Conservation (phyloP, 2,797 vertebrate genomes). For the Phataginus tetradactyla region DNA sequence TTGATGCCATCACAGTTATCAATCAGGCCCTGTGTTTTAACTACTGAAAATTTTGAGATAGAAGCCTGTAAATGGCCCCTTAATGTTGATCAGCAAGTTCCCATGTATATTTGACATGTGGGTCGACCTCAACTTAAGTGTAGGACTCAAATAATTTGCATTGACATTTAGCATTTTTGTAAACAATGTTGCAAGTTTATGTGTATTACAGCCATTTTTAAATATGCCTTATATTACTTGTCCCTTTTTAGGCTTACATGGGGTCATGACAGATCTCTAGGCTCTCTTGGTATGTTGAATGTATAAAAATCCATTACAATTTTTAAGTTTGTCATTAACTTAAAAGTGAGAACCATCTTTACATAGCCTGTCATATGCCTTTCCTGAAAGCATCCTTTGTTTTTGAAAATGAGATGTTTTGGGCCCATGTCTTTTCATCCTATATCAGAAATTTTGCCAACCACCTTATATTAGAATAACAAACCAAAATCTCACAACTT, state of each 20-base stretch:
- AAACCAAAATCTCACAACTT: not conserved
- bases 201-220: not conserved
- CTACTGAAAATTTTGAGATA: not conserved
- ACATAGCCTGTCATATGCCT: not conserved
- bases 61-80: not conserved
- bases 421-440: not conserved
- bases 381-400: not conserved
- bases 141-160: not conserved
- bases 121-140: not conserved
- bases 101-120: not conserved
- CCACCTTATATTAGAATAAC: not conserved
- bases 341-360: not conserved
- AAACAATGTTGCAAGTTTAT: not conserved
- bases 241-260: not conserved
- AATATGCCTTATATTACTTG: not conserved
- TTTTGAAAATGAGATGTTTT: not conserved
- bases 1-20: not conserved
- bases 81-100: not conserved
- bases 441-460: not conserved
- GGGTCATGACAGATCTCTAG: not conserved
- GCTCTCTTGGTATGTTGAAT: not conserved
- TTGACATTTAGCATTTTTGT: not conserved
- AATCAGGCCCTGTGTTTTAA: not conserved
- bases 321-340: not conserved
- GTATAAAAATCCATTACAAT: not conserved